phyloP scores from a whole-genome alignment of 2,797 vertebrate genomes.

The Oreochromis grahami region DNA sequence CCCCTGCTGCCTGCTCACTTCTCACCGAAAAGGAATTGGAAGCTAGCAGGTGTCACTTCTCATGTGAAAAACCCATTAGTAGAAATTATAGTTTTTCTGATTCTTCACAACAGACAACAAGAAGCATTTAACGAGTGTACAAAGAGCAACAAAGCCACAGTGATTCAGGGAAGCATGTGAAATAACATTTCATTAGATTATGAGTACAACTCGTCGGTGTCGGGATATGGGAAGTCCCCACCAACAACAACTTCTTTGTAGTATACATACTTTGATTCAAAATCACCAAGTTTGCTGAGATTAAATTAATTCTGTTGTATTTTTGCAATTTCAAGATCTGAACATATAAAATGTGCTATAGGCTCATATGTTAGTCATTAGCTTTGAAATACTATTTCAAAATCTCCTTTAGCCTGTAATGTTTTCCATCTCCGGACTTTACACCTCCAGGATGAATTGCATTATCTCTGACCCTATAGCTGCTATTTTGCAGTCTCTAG shows the following conservation, averaged over 20 bases:
- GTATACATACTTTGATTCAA: neutral
- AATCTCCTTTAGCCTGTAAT: neutral
- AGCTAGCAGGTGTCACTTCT: neutral
- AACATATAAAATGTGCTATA: neutral
- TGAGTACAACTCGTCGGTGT: neutral
- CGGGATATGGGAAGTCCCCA: neutral
- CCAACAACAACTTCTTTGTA: neutral
- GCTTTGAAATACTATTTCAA: neutral
- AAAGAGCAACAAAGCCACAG: neutral
- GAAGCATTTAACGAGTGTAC: neutral
- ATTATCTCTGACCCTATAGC: conserved; percentile 14
- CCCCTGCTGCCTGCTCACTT: neutral
- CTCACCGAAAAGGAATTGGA: neutral
- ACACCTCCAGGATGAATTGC: neutral
- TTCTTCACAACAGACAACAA: neutral
- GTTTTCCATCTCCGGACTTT: neutral
- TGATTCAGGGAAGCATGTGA: neutral
- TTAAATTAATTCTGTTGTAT: neutral
- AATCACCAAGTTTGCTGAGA: neutral
- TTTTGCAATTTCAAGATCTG: neutral
- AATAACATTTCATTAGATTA: neutral
- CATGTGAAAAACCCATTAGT: neutral
- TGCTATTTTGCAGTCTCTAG: conserved; percentile 1
- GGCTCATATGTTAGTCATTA: neutral
- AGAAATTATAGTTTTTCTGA: neutral